A percentile compares a stretch with the other conserved stretches of the same genome.
phyloP scores from a whole-genome alignment of 2,113 vertebrate species.

The Hypanus sabinus region DNA sequence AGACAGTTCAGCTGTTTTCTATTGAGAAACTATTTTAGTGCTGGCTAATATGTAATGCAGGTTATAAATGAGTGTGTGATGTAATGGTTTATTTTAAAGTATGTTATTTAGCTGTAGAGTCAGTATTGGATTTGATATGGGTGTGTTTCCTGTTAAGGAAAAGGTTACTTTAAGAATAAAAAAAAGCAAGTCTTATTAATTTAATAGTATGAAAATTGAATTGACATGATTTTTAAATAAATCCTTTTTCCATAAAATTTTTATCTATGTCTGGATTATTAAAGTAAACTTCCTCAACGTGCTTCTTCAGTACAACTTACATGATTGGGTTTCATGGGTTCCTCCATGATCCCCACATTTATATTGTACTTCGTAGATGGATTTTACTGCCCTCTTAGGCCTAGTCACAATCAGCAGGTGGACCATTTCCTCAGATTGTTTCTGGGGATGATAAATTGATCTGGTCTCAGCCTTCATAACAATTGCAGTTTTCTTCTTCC shows the following conservation, averaged over 20 bases:
- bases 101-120: background rate
- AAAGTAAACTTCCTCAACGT: background rate
- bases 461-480: constrained; percentile 61
- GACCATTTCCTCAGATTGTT: constrained; percentile 87
- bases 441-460: constrained; percentile 78
- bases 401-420: constrained; percentile 76
- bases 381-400: constrained; percentile 74
- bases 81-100: background rate
- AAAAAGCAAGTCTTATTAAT: background rate
- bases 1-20: background rate
- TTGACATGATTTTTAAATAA: background rate
- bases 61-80: background rate
- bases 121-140: background rate
- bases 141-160: background rate
- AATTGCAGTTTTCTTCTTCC: constrained; percentile 54
- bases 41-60: background rate
- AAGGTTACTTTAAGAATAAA: background rate
- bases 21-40: background rate
- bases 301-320: constrained; percentile 44
- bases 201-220: background rate
- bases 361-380: constrained; percentile 71
- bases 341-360: constrained; percentile 76
- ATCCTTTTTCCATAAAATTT: background rate
- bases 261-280: background rate
- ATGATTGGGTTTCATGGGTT: constrained; percentile 70